Percentiles rank a stretch among this genome's conserved stretches.
Conservation (phyloP, 2,113 vertebrate species). For the Forbesichthys agassizii region DNA sequence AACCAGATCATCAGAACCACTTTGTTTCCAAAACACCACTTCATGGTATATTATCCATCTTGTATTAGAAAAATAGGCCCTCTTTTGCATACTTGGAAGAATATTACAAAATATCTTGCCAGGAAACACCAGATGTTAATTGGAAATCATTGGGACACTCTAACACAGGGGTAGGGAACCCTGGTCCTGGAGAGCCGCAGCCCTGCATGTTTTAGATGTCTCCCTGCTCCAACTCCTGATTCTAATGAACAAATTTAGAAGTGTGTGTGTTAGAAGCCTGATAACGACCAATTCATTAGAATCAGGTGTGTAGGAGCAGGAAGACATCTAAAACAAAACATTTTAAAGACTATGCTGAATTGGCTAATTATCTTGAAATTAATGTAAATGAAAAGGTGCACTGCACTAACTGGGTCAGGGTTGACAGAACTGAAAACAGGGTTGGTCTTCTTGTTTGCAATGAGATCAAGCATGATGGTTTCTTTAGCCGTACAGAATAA, state of each 20-base stretch:
- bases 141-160: not conserved
- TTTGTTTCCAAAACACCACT: slow-evolving; percentile 41
- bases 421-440: slow-evolving; percentile 1
- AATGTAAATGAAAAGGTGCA: not conserved
- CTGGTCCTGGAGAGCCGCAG: too few relatives aligned
- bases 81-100: slow-evolving; percentile 35
- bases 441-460: slow-evolving; percentile 4
- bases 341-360: not conserved
- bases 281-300: too few relatives aligned
- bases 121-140: too few relatives aligned
- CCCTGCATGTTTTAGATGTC: too few relatives aligned
- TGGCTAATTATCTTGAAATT: not conserved
- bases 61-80: slow-evolving; percentile 36
- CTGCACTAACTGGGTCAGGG: not conserved
- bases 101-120: not conserved
- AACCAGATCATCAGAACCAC: slow-evolving; percentile 25
- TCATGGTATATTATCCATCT: slow-evolving; percentile 33
- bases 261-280: too few relatives aligned
- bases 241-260: too few relatives aligned
- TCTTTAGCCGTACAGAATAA: too few relatives aligned
- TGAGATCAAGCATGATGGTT: not conserved
- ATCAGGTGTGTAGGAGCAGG: too few relatives aligned
- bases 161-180: not conserved
- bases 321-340: too few relatives aligned
- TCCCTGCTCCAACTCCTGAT: too few relatives aligned